phyloP scores from a whole-genome alignment of 1,140 invertebrate species.

The Papilio machaon region DNA sequence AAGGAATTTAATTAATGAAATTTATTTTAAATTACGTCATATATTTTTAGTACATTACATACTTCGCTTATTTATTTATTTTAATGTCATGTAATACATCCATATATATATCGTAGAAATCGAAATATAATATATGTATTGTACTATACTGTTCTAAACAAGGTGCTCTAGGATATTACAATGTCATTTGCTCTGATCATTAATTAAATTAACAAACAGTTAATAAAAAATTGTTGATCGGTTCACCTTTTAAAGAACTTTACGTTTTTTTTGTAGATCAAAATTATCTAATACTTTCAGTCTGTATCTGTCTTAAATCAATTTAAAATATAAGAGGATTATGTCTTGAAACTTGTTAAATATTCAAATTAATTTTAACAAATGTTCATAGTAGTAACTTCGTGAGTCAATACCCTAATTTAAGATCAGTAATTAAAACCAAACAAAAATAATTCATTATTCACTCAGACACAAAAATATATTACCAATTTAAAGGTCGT shows the following conservation, averaged over 20 bases:
- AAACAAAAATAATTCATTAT: not conserved
- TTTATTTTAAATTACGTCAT: not conserved
- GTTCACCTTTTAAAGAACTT: not conserved
- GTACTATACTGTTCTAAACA: slow-evolving; percentile 13
- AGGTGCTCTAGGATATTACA: slow-evolving; percentile 35
- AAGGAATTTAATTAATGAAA: not conserved
- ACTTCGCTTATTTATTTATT: slow-evolving; percentile 2
- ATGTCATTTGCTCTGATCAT: not conserved
- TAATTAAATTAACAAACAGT: not conserved
- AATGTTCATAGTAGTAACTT: not conserved
- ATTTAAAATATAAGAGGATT: not conserved
- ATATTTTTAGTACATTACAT: not conserved
- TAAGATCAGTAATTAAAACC: not conserved
- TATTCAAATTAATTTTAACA: not conserved
- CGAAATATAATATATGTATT: not conserved
- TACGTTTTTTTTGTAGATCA: not conserved
- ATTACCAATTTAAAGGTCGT: not conserved
- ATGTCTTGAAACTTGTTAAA: not conserved
- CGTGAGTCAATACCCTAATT: not conserved
- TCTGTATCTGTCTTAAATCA: not conserved
- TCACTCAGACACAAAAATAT: not conserved
- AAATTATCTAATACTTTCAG: not conserved
- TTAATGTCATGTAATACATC: not conserved
- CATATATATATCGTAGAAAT: not conserved
- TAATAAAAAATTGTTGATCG: not conserved